Evolutionary conservation across 2,797 vertebrate genomes (phyloP).

Genomic region (Eurystomus glaucurus): DNA sequence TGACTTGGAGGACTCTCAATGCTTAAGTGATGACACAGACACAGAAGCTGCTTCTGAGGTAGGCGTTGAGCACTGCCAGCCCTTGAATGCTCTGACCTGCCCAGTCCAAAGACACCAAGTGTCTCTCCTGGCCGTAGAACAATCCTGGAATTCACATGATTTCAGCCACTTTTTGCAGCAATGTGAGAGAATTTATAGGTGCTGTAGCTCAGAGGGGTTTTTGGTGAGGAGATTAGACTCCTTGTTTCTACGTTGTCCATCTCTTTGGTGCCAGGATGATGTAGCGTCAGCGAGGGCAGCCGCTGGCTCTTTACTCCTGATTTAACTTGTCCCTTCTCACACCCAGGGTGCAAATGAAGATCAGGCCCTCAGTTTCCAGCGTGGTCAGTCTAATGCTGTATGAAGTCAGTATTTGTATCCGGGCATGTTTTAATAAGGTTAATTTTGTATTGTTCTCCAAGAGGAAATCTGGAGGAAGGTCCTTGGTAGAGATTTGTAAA

Average conservation of each 20-base stretch:
- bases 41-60: slow-evolving; percentile 92
- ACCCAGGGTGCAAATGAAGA: not conserved
- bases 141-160: not conserved
- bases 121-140: not conserved
- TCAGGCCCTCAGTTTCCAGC: not conserved
- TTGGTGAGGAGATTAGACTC: not conserved
- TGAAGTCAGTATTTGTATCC: not conserved
- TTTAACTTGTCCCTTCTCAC: not conserved
- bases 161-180: not conserved
- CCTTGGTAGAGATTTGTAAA: not conserved
- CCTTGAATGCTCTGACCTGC: not conserved
- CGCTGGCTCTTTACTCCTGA: not conserved
- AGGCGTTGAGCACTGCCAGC: not conserved
- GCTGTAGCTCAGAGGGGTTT: not conserved
- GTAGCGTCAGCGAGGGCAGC: not conserved
- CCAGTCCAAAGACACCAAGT: not conserved
- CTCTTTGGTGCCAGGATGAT: not conserved
- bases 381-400: not conserved
- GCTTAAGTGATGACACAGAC: slow-evolving; percentile 94
- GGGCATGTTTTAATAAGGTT: not conserved
- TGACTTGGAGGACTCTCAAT: slow-evolving; percentile 92
- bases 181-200: not conserved
- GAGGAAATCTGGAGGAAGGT: not conserved
- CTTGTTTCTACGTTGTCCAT: not conserved
- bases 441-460: not conserved